Percentiles rank a stretch among this genome's conserved stretches.
phyloP scores from a whole-genome alignment of 1,140 invertebrate species.

The Nilaparvata lugens region DNA sequence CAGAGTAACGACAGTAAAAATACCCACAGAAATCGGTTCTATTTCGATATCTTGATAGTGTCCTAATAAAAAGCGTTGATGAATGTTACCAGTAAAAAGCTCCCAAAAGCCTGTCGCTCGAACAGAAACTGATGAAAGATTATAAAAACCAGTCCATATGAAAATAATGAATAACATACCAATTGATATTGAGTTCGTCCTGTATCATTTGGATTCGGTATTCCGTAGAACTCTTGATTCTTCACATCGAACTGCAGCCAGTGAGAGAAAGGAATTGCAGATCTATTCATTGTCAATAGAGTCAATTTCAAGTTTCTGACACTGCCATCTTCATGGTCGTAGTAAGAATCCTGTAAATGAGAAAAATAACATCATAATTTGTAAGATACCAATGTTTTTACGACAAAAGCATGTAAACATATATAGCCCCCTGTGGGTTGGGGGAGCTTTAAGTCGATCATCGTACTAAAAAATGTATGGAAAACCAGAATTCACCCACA shows the following conservation, averaged over 20 bases:
- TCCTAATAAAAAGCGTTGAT: too few species aligned
- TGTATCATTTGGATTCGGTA: slow-evolving; percentile 57
- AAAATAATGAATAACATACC: slow-evolving; percentile 35
- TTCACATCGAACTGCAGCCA: slow-evolving; percentile 85
- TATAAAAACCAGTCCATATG: too few species aligned
- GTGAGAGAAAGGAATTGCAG: slow-evolving; percentile 51
- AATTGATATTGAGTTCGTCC: slow-evolving; percentile 68
- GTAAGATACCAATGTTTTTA: not conserved
- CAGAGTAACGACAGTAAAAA: too few species aligned
- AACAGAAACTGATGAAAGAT: too few species aligned
- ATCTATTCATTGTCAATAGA: slow-evolving; percentile 59
- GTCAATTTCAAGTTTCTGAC: slow-evolving; percentile 61
- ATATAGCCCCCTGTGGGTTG: too few species aligned
- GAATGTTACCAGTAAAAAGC: too few species aligned
- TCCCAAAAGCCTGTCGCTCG: too few species aligned
- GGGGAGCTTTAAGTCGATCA: too few species aligned
- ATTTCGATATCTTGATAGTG: too few species aligned
- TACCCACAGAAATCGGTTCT: too few species aligned
- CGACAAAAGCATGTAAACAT: not conserved
- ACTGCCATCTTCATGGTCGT: slow-evolving; percentile 75
- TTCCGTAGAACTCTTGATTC: slow-evolving; percentile 83
- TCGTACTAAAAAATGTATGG: too few species aligned
- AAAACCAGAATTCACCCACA: too few species aligned
- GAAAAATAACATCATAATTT: slow-evolving; percentile 6
- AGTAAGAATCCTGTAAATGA: slow-evolving; percentile 68